Evolutionary conservation across 1,140 invertebrate species (phyloP).

Genomic region (Neodiprion fabricii): DNA sequence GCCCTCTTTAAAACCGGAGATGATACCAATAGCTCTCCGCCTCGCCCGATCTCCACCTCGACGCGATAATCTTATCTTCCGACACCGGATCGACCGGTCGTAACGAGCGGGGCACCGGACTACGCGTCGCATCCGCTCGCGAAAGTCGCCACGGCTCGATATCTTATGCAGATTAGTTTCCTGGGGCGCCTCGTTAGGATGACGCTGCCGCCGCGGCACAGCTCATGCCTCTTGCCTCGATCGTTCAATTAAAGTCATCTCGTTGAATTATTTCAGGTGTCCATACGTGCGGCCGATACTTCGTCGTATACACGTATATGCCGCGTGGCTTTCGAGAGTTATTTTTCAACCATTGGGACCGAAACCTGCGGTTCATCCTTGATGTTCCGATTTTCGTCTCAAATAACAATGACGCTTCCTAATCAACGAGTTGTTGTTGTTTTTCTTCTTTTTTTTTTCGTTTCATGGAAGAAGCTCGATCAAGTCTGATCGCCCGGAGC

Average conservation of each 20-base stretch:
- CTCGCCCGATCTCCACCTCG: background rate
- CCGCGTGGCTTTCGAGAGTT: too few relatives aligned
- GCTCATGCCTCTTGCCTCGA: background rate
- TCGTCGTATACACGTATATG: too few relatives aligned
- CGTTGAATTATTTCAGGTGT: background rate
- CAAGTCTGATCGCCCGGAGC: too few relatives aligned
- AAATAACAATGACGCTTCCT: too few relatives aligned
- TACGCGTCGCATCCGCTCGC: background rate
- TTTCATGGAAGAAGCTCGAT: too few relatives aligned
- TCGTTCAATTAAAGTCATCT: background rate
- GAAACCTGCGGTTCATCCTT: too few relatives aligned
- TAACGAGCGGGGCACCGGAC: background rate
- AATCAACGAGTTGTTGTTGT: too few relatives aligned
- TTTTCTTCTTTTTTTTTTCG: too few relatives aligned
- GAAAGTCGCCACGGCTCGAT: background rate
- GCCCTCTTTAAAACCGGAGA: background rate
- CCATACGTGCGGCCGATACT: too few relatives aligned
- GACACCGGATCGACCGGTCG: background rate
- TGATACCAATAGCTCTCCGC: background rate
- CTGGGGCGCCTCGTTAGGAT: background rate
- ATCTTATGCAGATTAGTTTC: slow-evolving; percentile 3
- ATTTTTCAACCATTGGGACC: too few relatives aligned
- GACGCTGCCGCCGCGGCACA: background rate
- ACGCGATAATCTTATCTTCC: background rate
- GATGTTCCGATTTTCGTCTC: too few relatives aligned